Evolutionary conservation across 2,797 vertebrate genomes (phyloP).

Genomic region (Valencia hispanica): DNA sequence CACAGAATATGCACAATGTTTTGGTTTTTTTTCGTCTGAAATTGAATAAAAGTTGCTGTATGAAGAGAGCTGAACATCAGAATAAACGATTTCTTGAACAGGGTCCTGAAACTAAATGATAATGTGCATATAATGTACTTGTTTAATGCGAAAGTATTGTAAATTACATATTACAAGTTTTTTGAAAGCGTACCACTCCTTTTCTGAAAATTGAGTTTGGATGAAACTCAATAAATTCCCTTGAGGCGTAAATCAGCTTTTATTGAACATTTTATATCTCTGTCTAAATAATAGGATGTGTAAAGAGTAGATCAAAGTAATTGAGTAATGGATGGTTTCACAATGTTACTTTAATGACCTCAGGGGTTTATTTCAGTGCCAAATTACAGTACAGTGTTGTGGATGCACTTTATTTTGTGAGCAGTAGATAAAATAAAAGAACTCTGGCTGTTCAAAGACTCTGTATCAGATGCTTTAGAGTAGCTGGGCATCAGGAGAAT

Average conservation of each 20-base stretch:
- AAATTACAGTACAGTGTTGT: neutral
- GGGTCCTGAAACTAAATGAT: neutral
- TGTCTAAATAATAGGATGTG: neutral
- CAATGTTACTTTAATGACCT: neutral
- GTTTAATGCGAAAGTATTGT: too few species aligned
- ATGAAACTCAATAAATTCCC: too few species aligned
- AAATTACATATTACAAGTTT: too few species aligned
- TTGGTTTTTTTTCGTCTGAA: neutral
- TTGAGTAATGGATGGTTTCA: neutral
- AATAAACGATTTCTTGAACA: too few species aligned
- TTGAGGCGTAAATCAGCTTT: too few species aligned
- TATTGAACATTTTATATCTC: neutral
- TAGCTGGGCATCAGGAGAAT: too few species aligned
- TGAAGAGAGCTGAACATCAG: neutral
- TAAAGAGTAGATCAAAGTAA: neutral
- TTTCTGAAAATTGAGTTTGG: too few species aligned
- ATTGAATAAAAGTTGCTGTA: neutral
- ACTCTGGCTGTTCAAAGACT: neutral
- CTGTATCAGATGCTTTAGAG: neutral
- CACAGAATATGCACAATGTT: neutral
- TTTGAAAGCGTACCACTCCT: too few species aligned
- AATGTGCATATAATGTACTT: too few species aligned
- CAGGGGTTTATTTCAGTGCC: neutral
- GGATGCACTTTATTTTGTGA: neutral
- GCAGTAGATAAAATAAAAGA: neutral